Evolutionary conservation across 2,797 vertebrate species (phyloP).

Genomic region (Urophycis tenuis): DNA sequence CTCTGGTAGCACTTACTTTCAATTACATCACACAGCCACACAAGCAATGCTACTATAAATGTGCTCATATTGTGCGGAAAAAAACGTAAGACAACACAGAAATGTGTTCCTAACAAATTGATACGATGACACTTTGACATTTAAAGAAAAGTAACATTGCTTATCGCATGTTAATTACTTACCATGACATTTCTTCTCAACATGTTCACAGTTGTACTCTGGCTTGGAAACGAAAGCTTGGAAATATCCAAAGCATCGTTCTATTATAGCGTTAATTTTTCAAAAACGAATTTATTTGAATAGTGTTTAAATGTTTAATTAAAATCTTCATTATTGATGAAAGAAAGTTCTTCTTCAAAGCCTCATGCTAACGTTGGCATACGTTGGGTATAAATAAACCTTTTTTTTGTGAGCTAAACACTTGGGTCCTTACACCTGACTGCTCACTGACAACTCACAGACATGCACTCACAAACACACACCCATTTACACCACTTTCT

Average conservation of each 20-base stretch:
- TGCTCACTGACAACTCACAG: conserved; percentile 12
- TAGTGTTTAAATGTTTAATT: not conserved
- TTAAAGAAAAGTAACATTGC: not conserved
- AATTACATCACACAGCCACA: not conserved
- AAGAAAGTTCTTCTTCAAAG: not conserved
- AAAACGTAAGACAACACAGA: not conserved
- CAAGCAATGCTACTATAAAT: not conserved
- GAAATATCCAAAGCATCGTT: too few relatives aligned
- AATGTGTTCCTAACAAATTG: too few relatives aligned
- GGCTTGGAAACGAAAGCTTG: too few relatives aligned
- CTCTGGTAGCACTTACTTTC: not conserved
- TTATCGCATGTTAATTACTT: not conserved
- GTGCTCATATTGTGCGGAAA: not conserved
- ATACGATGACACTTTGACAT: not conserved
- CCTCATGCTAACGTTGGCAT: not conserved
- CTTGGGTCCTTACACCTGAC: not conserved
- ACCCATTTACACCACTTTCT: conserved; percentile 20
- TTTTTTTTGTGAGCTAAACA: not conserved
- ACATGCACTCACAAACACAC: conserved; percentile 25
- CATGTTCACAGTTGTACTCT: too few relatives aligned
- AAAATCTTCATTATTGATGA: not conserved
- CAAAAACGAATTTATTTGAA: not conserved
- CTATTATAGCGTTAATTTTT: not conserved
- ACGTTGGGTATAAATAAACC: not conserved
- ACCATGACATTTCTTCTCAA: too few relatives aligned